These are phyloP conservation scores for Mormyrus hasselquistii DNA, from an alignment of 2,797 vertebrate genomes.

Conservation along the genomic window DNA sequence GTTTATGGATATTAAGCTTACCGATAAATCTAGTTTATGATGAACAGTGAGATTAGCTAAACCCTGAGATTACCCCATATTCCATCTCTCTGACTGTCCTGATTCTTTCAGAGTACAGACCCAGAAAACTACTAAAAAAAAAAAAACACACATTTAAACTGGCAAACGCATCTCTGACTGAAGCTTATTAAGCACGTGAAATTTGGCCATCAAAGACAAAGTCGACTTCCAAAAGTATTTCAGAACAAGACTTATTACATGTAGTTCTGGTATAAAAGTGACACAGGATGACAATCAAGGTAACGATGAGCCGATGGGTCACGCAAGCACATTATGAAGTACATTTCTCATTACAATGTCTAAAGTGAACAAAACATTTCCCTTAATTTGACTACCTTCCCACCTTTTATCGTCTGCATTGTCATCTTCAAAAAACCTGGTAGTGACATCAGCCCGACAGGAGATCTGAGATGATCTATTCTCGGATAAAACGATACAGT, in stretches of 20 bases:
- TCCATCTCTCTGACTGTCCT: not conserved
- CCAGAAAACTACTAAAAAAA: not conserved
- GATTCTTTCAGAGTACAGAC: not conserved
- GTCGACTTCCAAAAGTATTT: not conserved
- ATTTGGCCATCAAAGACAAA: not conserved
- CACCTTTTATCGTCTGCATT: not conserved
- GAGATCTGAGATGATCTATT: conserved; percentile 21
- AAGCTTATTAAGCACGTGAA: not conserved
- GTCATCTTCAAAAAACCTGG: not conserved
- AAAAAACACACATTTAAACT: not conserved
- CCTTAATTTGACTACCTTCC: not conserved
- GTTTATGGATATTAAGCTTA: not conserved
- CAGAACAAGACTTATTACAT: not conserved
- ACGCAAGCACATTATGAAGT: not conserved
- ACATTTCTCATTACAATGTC: not conserved
- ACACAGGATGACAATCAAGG: not conserved
- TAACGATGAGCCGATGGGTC: not conserved
- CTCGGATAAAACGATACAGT: conserved; percentile 11
- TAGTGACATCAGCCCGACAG: conserved; percentile 14
- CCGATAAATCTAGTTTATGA: not conserved
- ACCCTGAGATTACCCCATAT: not conserved
- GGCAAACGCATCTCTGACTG: not conserved
- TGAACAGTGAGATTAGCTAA: not conserved
- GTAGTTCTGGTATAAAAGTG: not conserved
- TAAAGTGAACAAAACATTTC: not conserved